Evolutionary conservation across 2,888 invertebrate genomes (phyloP).

Genomic region (Lottia scabra): DNA sequence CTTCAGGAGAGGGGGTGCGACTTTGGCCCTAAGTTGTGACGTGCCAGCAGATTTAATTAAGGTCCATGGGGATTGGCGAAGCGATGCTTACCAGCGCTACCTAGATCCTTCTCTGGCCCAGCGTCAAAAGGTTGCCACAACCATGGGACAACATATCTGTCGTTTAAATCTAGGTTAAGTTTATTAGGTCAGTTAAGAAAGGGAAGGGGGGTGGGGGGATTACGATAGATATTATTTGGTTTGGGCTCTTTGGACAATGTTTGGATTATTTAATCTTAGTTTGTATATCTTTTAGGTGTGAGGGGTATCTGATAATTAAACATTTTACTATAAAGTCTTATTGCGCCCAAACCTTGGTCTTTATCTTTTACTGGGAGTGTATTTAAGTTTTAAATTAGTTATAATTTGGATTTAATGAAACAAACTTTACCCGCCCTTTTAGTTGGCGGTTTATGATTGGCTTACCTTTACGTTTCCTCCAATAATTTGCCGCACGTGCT

Average conservation of each 20-base stretch:
- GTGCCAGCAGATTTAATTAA: neutral
- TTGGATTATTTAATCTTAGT: neutral
- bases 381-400: too few relatives aligned
- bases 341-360: constrained; percentile 1
- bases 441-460: too few relatives aligned
- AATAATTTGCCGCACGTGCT: too few relatives aligned
- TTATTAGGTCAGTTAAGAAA: too few relatives aligned
- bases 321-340: neutral
- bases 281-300: neutral
- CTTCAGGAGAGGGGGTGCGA: neutral
- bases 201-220: too few relatives aligned
- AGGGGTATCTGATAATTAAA: neutral
- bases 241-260: neutral
- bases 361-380: neutral
- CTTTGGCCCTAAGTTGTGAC: neutral
- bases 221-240: too few relatives aligned
- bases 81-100: neutral
- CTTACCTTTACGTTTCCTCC: too few relatives aligned
- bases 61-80: neutral
- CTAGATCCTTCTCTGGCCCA: neutral
- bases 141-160: too few relatives aligned
- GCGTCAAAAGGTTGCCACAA: neutral
- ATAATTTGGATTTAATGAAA: too few relatives aligned
- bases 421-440: too few relatives aligned
- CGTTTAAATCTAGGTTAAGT: too few relatives aligned